Percentiles rank a stretch among this genome's conserved stretches.
These are phyloP conservation scores for Anoplolepis gracilipes DNA, from an alignment of 1,140 invertebrate species.

Conservation along the genomic window DNA sequence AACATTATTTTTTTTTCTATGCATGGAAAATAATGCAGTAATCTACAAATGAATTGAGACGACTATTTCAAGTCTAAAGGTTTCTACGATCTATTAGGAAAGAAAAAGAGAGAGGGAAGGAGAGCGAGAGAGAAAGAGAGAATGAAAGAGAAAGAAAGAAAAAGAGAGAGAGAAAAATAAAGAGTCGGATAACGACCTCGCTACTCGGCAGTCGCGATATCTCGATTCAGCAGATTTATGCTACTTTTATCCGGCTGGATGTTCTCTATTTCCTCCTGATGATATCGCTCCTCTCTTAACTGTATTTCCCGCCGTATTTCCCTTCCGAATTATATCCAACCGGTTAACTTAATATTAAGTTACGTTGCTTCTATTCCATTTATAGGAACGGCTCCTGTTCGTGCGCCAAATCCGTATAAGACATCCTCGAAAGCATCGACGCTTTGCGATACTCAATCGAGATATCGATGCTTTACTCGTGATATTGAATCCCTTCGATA, in stretches of 20 bases:
- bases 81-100: constrained; percentile 33
- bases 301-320: constrained; percentile 42
- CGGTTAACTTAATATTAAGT: constrained; percentile 49
- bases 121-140: too few relatives aligned
- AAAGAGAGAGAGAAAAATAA: constrained; percentile 9
- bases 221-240: constrained; percentile 53
- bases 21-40: background rate
- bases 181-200: constrained; percentile 42
- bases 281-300: constrained; percentile 34
- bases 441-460: background rate
- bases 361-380: constrained; percentile 24
- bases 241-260: constrained; percentile 42
- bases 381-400: background rate
- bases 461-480: background rate
- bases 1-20: too few relatives aligned
- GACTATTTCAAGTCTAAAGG: background rate
- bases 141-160: too few relatives aligned
- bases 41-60: constrained; percentile 29
- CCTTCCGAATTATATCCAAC: constrained; percentile 39
- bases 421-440: background rate
- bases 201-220: constrained; percentile 44
- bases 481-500: background rate
- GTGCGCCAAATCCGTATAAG: background rate
- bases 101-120: too few relatives aligned
- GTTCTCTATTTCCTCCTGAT: constrained; percentile 40